A percentile compares a stretch with the other conserved stretches of the same genome.
Conservation (phyloP, 2,888 invertebrate species). For the Odontothrips loti region DNA sequence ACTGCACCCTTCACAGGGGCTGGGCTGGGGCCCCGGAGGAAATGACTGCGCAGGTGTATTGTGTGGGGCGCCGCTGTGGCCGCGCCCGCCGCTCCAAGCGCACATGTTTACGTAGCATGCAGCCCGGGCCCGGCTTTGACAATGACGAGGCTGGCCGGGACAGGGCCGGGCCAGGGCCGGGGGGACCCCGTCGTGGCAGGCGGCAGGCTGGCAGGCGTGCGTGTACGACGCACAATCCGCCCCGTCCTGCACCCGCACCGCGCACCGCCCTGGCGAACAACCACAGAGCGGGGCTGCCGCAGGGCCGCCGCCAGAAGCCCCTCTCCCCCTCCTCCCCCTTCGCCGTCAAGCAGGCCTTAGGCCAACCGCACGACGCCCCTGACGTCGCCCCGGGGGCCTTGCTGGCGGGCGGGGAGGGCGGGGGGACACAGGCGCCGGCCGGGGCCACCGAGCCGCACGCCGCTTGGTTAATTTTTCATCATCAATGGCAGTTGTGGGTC, state of each 20-base stretch:
- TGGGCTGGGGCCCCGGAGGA: neutral
- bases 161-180: too few species aligned
- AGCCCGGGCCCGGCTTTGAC: neutral
- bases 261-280: too few species aligned
- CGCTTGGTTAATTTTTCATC: constrained; percentile 13
- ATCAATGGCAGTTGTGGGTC: constrained; percentile 17
- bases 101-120: constrained; percentile 1
- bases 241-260: neutral
- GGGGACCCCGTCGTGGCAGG: too few species aligned
- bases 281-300: neutral
- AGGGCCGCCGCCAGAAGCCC: neutral
- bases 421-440: too few species aligned
- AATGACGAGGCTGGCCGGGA: neutral
- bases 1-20: neutral
- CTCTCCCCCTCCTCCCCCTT: too few species aligned
- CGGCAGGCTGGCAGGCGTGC: too few species aligned
- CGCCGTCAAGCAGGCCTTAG: neutral
- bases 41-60: constrained; percentile 2
- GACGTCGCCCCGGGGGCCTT: neutral
- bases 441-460: neutral
- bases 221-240: neutral
- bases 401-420: too few species aligned
- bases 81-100: neutral
- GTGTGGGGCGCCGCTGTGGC: neutral
- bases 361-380: neutral